phyloP scores from a whole-genome alignment of 2,888 invertebrate genomes.

The Thelaira solivaga region DNA sequence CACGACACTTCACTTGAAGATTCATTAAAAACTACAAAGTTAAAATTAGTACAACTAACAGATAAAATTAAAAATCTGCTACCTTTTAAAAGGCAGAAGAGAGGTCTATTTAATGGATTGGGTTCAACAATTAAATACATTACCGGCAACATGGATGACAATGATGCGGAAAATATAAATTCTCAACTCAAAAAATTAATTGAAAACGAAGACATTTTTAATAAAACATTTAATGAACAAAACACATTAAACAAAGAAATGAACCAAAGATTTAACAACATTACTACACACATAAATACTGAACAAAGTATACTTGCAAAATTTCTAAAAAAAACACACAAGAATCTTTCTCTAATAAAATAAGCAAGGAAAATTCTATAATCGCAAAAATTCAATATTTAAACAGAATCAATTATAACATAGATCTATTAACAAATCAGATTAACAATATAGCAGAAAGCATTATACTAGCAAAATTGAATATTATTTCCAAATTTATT shows the following conservation, averaged over 20 bases:
- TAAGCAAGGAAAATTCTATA: constrained; percentile 3
- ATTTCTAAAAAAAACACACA: not conserved
- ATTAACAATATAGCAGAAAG: constrained; percentile 43
- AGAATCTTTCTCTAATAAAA: not conserved
- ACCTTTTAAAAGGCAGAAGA: not conserved
- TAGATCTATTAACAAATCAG: constrained; percentile 34
- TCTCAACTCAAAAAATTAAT: constrained; percentile 5
- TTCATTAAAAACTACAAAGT: not conserved
- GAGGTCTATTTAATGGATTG: constrained; percentile 23
- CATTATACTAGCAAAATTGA: constrained; percentile 44
- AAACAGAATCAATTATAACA: constrained; percentile 31
- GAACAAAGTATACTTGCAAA: constrained; percentile 17
- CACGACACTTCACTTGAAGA: not conserved
- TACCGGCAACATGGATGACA: constrained; percentile 22
- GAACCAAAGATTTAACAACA: constrained; percentile 39
- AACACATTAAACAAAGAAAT: constrained; percentile 7
- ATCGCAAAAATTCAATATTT: constrained; percentile 11
- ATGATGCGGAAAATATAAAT: constrained; percentile 9
- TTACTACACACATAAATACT: constrained; percentile 16
- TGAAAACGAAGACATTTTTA: not conserved
- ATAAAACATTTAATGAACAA: not conserved
- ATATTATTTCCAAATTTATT: constrained; percentile 54
- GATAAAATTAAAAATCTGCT: constrained; percentile 6
- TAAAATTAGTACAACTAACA: not conserved
- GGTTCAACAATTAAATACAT: constrained; percentile 13